These are phyloP conservation scores for Macrophya alboannulata DNA, from an alignment of 2,888 invertebrate species.

Conservation along the genomic window DNA sequence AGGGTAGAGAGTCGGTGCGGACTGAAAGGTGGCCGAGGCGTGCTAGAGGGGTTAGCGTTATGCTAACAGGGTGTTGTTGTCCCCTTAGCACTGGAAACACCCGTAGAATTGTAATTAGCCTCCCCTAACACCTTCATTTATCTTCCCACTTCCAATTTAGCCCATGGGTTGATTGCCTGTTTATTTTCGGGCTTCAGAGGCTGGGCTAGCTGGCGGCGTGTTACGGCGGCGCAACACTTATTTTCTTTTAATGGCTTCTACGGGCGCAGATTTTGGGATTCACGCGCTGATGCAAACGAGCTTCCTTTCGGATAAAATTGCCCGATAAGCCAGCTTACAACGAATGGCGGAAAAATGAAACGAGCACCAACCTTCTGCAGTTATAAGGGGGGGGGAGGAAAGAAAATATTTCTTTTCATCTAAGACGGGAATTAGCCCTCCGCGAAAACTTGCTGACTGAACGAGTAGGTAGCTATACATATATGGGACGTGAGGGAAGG, in stretches of 20 bases:
- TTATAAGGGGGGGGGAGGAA: background rate
- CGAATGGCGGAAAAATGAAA: conserved; percentile 57
- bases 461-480: background rate
- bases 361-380: conserved; percentile 18
- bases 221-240: conserved; percentile 41
- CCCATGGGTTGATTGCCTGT: conserved; percentile 59
- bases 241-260: conserved; percentile 54
- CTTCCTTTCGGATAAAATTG: conserved; percentile 62
- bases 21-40: conserved; percentile 44
- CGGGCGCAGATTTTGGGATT: conserved; percentile 61
- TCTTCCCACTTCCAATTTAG: conserved; percentile 66
- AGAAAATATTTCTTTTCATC: conserved; percentile 3
- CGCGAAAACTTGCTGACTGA: background rate
- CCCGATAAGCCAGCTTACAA: conserved; percentile 62
- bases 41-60: conserved; percentile 58
- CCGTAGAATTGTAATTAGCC: conserved; percentile 67
- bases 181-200: conserved; percentile 58
- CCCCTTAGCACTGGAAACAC: conserved; percentile 62
- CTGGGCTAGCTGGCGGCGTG: conserved; percentile 31
- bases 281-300: conserved; percentile 62
- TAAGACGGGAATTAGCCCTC: background rate
- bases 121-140: conserved; percentile 65
- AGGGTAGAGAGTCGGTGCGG: conserved; percentile 20
- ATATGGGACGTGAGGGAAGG: background rate
- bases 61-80: conserved; percentile 65